A percentile compares a stretch with the other conserved stretches of the same genome.
These are phyloP conservation scores for Lasioglossum marginatum DNA, from an alignment of 2,888 invertebrate species.

Conservation along the genomic window DNA sequence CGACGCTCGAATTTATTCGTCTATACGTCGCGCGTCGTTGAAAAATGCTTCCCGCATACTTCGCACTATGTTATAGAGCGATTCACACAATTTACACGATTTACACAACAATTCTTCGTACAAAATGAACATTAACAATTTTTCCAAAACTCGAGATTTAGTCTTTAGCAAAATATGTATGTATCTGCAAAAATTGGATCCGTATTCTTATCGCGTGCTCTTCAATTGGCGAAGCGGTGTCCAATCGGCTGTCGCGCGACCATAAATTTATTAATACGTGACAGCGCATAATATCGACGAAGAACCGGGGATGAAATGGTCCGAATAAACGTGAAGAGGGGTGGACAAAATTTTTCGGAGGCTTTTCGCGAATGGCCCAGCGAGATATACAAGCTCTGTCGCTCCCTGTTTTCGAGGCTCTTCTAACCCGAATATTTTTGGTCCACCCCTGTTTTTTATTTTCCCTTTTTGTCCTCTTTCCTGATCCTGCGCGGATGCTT, in stretches of 20 bases:
- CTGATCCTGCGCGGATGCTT: neutral
- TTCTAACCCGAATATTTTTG: neutral
- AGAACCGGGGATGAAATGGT: conserved; percentile 23
- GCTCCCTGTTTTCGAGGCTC: neutral
- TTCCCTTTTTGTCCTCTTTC: neutral
- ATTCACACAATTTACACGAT: too few species aligned
- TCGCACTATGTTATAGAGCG: neutral
- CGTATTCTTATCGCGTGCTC: neutral
- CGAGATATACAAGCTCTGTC: neutral
- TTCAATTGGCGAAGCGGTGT: conserved; percentile 26
- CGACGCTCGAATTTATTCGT: conserved; percentile 25
- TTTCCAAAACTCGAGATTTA: neutral
- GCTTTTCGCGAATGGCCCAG: neutral
- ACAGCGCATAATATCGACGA: conserved; percentile 67
- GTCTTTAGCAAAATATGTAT: neutral
- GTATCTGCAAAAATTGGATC: neutral
- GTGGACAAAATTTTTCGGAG: neutral
- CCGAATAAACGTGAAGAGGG: neutral
- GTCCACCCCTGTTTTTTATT: neutral
- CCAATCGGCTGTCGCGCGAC: conserved; percentile 56
- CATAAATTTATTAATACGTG: conserved; percentile 74
- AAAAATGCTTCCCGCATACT: neutral
- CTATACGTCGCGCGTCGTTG: neutral
- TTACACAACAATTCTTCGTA: too few species aligned
- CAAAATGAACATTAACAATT: neutral